Conservation (phyloP, 2,113 vertebrate species). For the Alethe castanea region DNA sequence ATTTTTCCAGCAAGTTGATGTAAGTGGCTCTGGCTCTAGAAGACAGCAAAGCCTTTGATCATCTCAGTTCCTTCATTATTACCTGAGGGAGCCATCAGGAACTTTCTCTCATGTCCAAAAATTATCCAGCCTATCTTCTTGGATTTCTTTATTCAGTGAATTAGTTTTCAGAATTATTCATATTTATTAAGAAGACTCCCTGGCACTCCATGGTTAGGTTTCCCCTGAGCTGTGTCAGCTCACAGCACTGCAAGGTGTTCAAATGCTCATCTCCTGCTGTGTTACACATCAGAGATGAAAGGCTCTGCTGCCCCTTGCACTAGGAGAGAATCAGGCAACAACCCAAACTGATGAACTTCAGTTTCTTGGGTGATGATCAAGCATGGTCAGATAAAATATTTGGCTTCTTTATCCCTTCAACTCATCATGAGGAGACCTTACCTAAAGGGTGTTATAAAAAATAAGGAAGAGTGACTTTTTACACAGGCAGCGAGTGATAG, state of each 20-base stretch:
- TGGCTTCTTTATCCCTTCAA: not conserved
- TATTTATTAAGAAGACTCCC: conserved; percentile 17
- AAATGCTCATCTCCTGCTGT: not conserved
- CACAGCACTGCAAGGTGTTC: not conserved
- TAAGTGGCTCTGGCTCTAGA: conserved; percentile 37
- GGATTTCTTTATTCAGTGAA: conserved; percentile 39
- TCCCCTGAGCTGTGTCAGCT: conserved; percentile 20
- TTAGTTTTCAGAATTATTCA: conserved; percentile 56
- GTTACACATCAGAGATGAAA: not conserved
- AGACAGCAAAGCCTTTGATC: conserved; percentile 62
- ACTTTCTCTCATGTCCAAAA: conserved; percentile 49
- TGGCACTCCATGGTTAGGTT: not conserved
- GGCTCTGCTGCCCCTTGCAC: not conserved
- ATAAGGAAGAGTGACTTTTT: not conserved
- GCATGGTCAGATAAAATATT: not conserved
- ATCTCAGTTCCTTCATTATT: conserved; percentile 33
- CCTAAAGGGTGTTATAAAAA: not conserved
- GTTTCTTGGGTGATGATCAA: not conserved
- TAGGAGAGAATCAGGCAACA: not conserved
- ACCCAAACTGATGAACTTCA: not conserved
- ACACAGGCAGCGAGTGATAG: not conserved
- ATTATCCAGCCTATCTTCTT: conserved; percentile 34
- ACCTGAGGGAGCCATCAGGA: conserved; percentile 53
- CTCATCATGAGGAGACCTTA: not conserved
- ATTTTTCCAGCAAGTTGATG: conserved; percentile 33